These are phyloP conservation scores for Carposina sasakii DNA, from an alignment of 1,140 invertebrate species.

Conservation along the genomic window DNA sequence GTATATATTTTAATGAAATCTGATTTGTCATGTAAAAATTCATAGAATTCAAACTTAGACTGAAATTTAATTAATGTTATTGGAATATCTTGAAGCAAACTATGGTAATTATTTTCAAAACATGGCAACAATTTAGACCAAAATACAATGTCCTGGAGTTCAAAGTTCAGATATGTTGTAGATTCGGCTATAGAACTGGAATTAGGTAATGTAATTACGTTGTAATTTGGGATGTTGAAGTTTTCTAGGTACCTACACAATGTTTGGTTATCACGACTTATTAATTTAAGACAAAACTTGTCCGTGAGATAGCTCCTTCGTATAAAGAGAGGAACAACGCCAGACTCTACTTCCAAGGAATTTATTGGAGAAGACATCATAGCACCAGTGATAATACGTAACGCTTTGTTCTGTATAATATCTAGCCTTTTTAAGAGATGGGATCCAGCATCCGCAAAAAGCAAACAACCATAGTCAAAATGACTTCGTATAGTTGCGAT, in stretches of 20 bases:
- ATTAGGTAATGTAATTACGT: neutral
- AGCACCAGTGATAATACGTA: conserved; percentile 6
- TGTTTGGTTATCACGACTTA: conserved; percentile 3
- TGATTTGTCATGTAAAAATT: neutral
- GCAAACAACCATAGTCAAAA: too few species aligned
- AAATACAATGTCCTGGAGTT: neutral
- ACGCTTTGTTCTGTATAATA: neutral
- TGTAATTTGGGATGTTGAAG: neutral
- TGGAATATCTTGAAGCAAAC: neutral
- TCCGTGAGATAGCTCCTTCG: conserved; percentile 2
- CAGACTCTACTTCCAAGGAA: conserved; percentile 9
- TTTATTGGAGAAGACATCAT: conserved; percentile 10
- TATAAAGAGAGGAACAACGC: conserved; percentile 1
- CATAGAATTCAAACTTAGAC: conserved; percentile 6
- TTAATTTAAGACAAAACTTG: conserved; percentile 3
- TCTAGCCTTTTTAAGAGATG: too few species aligned
- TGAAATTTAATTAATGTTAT: neutral
- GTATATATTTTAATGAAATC: conserved; percentile 10
- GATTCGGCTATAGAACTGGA: neutral
- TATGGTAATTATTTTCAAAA: neutral
- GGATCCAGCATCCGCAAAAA: too few species aligned
- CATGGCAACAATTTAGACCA: conserved; percentile 2
- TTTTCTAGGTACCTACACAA: neutral
- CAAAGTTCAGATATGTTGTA: conserved; percentile 3
- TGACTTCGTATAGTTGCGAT: too few species aligned